These are phyloP conservation scores for Conus canariensis DNA, from an alignment of 2,888 invertebrate species.

Conservation along the genomic window DNA sequence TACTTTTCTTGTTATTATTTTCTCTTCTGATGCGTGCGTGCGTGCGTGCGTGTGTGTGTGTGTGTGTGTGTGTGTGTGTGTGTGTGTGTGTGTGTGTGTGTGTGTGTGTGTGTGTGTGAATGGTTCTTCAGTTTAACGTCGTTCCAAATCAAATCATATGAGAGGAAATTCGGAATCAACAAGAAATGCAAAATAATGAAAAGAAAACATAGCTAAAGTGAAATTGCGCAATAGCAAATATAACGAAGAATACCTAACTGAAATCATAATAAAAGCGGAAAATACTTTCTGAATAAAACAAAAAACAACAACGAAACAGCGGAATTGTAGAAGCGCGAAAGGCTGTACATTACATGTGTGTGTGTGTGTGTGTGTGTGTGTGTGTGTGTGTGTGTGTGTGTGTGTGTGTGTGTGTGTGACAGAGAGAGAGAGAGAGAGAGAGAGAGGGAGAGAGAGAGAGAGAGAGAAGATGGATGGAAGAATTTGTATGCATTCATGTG, in stretches of 20 bases:
- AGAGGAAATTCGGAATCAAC: no score
- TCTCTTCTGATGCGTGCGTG: background rate
- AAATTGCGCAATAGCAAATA: no score
- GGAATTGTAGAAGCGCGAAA: background rate
- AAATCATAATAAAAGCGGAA: no score
- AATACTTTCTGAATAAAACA: no score
- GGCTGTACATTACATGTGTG: background rate
- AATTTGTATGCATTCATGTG: background rate
- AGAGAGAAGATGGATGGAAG: background rate
- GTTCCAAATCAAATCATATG: no score
- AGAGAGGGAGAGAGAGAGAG: no score
- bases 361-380: background rate
- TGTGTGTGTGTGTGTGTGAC: background rate
- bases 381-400: background rate
- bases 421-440: no score
- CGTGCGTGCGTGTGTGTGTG: background rate
- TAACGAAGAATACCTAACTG: no score
- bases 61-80: background rate
- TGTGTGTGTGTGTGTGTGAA: background rate
- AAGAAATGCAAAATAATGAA: no score
- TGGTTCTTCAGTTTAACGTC: background rate
- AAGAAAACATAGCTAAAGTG: no score
- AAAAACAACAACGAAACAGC: background rate
- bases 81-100: background rate
- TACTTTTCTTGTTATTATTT: background rate